These are phyloP conservation scores for Paragorgia papillata DNA, from an alignment of 92 coral and sea anemone genomes.

Conservation along the genomic window DNA sequence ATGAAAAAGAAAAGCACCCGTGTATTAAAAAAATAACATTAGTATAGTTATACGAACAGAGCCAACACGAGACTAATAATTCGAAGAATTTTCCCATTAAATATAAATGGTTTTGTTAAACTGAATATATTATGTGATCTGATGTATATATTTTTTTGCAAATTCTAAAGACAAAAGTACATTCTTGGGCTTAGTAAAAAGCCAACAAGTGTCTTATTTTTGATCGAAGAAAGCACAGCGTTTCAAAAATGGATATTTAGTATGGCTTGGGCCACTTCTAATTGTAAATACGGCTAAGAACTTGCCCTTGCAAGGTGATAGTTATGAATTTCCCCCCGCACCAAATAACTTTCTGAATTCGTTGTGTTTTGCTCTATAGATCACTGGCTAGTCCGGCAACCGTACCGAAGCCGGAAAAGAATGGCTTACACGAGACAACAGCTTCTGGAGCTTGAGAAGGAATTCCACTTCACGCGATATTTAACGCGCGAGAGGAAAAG, in stretches of 20 bases:
- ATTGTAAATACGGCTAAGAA: background rate
- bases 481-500: constrained; percentile 93
- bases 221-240: background rate
- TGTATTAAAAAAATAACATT: constrained; percentile 1
- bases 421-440: constrained; percentile 94
- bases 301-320: background rate
- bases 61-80: constrained; percentile 20
- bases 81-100: constrained; percentile 20
- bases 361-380: background rate
- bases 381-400: constrained; percentile 91
- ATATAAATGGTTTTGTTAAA: constrained; percentile 12
- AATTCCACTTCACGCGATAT: constrained; percentile 96
- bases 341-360: too few relatives aligned
- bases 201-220: background rate
- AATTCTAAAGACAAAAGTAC: constrained; percentile 3
- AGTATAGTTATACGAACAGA: too few relatives aligned
- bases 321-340: background rate
- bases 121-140: constrained; percentile 14
- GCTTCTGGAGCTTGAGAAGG: constrained; percentile 94
- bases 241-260: background rate
- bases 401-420: constrained; percentile 90
- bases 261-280: background rate
- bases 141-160: background rate
- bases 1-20: constrained; percentile 11
- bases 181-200: constrained; percentile 5